phyloP scores from a whole-genome alignment of 1,140 invertebrate genomes.

The Holotrichia oblita region DNA sequence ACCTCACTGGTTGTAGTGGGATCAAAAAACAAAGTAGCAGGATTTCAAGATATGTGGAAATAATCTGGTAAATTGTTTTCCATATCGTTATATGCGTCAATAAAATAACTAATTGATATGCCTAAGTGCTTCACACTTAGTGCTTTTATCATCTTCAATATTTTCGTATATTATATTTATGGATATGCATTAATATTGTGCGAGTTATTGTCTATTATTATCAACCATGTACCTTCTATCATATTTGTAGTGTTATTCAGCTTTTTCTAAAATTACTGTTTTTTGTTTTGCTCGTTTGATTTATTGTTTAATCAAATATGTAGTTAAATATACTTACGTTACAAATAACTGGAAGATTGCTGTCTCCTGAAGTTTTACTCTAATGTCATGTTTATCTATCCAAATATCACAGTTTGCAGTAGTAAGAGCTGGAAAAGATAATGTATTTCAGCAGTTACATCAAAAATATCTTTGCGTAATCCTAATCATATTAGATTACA shows the following conservation, averaged over 20 bases:
- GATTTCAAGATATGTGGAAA: background rate
- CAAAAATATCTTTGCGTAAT: constrained; percentile 16
- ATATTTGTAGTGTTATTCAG: too few species aligned
- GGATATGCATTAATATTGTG: too few species aligned
- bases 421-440: constrained; percentile 41
- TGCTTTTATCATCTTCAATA: too few species aligned
- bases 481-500: background rate
- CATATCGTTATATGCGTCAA: background rate
- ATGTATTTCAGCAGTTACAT: background rate
- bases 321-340: constrained; percentile 39
- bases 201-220: too few species aligned
- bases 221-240: too few species aligned
- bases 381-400: constrained; percentile 46
- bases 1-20: background rate
- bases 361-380: constrained; percentile 41
- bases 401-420: constrained; percentile 45
- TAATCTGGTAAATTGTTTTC: background rate
- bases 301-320: background rate
- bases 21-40: background rate
- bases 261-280: background rate
- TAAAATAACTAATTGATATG: background rate
- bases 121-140: background rate
- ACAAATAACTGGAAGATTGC: constrained; percentile 35
- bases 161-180: too few species aligned
- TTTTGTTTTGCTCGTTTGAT: background rate